Evolutionary conservation across 2,113 vertebrate species (phyloP).

Genomic region (Motacilla alba): DNA sequence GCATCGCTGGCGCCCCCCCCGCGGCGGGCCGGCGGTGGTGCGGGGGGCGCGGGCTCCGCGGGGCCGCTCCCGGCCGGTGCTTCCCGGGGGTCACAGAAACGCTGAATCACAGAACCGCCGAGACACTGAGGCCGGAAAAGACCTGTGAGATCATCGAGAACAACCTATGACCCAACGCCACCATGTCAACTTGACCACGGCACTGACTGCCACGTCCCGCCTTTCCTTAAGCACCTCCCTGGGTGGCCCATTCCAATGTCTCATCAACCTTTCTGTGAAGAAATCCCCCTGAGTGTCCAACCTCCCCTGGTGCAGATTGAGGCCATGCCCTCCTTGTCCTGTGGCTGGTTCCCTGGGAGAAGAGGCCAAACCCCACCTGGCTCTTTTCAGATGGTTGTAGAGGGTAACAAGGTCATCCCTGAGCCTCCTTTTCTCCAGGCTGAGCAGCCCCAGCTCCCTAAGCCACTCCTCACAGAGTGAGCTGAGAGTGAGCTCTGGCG

Average conservation of each 20-base stretch:
- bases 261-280: not conserved
- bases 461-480: not conserved
- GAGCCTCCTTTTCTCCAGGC: not conserved
- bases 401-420: accelerated
- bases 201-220: not conserved
- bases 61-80: not conserved
- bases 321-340: no score
- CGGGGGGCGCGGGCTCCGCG: not conserved
- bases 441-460: not conserved
- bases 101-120: not conserved
- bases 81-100: not conserved
- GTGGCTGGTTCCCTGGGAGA: not conserved
- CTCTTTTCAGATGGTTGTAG: not conserved
- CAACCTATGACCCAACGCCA: not conserved
- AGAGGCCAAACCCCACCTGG: not conserved
- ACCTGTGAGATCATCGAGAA: not conserved
- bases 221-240: not conserved
- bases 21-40: accelerated
- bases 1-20: not conserved
- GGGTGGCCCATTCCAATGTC: not conserved
- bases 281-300: not conserved
- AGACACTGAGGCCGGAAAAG: not conserved
- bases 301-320: not conserved
- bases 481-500: not conserved
- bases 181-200: no score